Evolutionary conservation across 1,140 invertebrate genomes (phyloP).

Genomic region (Drosophila asahinai): DNA sequence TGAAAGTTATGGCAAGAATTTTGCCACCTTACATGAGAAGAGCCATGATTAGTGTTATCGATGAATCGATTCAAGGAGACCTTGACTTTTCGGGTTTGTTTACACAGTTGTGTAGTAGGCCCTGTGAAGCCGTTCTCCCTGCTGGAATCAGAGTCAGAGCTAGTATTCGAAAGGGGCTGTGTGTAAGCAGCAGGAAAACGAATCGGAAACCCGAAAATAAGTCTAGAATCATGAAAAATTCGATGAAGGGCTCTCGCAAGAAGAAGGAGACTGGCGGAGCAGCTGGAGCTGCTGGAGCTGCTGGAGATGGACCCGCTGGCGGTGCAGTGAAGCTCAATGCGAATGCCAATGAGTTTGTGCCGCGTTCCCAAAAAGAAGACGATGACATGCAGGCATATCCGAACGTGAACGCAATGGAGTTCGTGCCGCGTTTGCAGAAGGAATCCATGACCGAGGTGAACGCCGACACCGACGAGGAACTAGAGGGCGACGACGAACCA

Average conservation of each 20-base stretch:
- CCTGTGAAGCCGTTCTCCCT: no score
- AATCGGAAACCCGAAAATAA: no score
- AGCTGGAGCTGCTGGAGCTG: not conserved
- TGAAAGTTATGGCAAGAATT: no score
- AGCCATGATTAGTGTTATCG: no score
- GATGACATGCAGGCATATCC: not conserved
- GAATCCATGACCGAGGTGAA: not conserved
- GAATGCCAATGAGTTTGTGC: slow-evolving; percentile 35
- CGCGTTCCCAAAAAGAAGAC: slow-evolving; percentile 1
- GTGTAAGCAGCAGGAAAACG: not conserved
- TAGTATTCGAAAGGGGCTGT: not conserved
- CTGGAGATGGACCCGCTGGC: not conserved
- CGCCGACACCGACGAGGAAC: not conserved
- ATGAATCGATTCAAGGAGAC: no score
- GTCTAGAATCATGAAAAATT: not conserved
- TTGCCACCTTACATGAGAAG: no score
- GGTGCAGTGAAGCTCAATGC: slow-evolving; percentile 26
- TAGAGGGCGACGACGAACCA: not conserved
- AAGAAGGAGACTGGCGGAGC: no score
- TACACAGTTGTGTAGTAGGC: no score
- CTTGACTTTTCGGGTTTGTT: no score
- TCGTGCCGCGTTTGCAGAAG: not conserved
- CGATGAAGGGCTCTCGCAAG: not conserved
- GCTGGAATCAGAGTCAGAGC: not conserved
- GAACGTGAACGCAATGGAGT: not conserved